Base-by-base conservation (phyloP, 2,797 vertebrate genomes). In the Coracias cyanogaster region DNA sequence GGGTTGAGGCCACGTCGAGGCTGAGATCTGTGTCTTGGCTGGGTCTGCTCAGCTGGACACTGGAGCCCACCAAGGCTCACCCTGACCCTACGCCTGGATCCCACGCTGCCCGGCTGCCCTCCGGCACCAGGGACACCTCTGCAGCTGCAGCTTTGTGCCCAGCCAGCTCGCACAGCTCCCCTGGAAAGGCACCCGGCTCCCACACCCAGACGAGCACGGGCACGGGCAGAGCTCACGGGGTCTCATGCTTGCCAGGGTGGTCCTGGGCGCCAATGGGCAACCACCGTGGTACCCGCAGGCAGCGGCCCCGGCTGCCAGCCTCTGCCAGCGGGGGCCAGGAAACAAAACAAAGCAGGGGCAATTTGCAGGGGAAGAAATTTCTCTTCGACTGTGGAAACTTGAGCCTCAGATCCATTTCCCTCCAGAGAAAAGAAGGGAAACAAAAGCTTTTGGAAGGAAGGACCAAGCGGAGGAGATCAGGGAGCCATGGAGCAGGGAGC, bases 21-120 rank as follows among this genome's bases (percentile, higher is more conserved):
- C 31, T 43, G 60, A 52, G 48, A 7, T 25, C 48, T 64, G 29
- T 48, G 39, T 35, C 67, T n/a, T 5, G 0, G 31, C 5, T 1
- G 2, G 46, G 21, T 60, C 19, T 25, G 51, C 73, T 65, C 52
- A 51, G 35, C 39, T 19, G 43, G 37, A 12, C 58, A 49, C 37
- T 2, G 7, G 43, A 81, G 17, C 48, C 25, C 52, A 49, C 4
- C 6, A 25, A 21, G 33, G 22, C 4, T 10, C 28, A n/a, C 4
- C 51, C 31, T 31, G 45, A 9, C n/a, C 48, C 62, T 25, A 39
- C 29, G 31, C 62, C 41, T 6, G 7, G 26, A 19, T 9, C 22
- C 45, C 19, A 0, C 3, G 0, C 31, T 73, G 33, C 60, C 43
- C 2, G 4, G 21, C 10, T 3, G 2, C 19, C 8, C 57, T 29